Percentiles rank a stretch among this genome's conserved stretches.
phyloP scores from a whole-genome alignment of 2,113 vertebrate species.

The sheep (Ovis aries) region DNA sequence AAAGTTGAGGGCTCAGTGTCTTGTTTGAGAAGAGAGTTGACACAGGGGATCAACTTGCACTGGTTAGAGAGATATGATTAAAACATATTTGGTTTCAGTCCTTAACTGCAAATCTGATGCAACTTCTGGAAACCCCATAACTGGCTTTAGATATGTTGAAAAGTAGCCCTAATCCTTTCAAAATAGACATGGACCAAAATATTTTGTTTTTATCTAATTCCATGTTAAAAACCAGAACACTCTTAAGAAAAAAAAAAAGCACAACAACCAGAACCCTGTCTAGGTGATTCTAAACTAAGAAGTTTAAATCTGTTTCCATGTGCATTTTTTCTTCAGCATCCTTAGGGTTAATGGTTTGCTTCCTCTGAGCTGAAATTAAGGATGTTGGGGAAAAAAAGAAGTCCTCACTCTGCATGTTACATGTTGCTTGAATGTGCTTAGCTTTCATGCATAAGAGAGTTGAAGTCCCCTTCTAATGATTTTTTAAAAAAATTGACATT shows the following conservation, averaged over 20 bases:
- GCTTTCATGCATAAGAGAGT: neutral
- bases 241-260: neutral
- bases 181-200: neutral
- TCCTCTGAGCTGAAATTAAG: conserved; percentile 22
- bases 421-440: neutral
- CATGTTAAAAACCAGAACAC: neutral
- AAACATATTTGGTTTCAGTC: neutral
- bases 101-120: conserved; percentile 40
- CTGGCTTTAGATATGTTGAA: neutral
- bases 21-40: neutral
- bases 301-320: neutral
- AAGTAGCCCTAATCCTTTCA: neutral
- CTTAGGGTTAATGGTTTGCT: conserved; percentile 26
- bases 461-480: neutral
- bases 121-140: neutral
- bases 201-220: conserved; percentile 14
- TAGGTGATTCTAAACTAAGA: neutral
- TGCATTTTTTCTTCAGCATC: neutral
- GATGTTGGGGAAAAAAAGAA: neutral
- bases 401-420: neutral
- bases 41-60: neutral
- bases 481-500: neutral
- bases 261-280: neutral
- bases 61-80: neutral
- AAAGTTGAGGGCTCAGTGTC: neutral